Evolutionary conservation across 37 sponge, comb jelly and placozoan species (phyloP), one percentile per base, ranked within the genome.

Genomic region (Diacarnus erythraeanus): DNA sequence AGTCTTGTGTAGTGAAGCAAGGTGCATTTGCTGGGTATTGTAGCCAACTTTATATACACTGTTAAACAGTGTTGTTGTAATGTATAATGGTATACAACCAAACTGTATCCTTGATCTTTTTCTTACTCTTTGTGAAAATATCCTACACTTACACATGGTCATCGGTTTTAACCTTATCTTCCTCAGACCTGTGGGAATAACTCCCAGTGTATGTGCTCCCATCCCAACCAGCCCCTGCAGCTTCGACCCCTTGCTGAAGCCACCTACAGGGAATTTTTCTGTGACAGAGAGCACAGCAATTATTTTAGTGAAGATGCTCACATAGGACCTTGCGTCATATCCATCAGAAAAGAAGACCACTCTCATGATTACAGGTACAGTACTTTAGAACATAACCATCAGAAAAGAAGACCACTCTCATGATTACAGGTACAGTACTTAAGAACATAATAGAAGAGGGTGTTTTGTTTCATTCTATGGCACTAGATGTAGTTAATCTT

Each of bases 301-400:
- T 97, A 80, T 38, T 93, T 86, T 59, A 82, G 84, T 2, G 94
- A 94, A 34, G 97, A 93, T 33, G 80, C 97, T 2, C 91, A 94
- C 57, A 77, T 90, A 41, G 97, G 97, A 6, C 92, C 97, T 0
- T 82, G 84, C 54, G 42, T 97, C 36, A 84, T 97, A 5, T 89
- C 90, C 39, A 69, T 97, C 44, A 97, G 91, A 69, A 85, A 87
- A 64, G 92, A 97, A 66, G 86, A 71, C 40, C 57, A 84, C 25
- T 71, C 66, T 33, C 87, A 86, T 59, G 78, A 81, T 29, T 91
- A 85, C 82, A 77, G 89, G 83, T 88, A 59, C 47, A 41, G 97
- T 94, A 6, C 92, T 94, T 0, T 82, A 81, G 40, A 54, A 93
- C 36, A 84, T 97, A 5, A 86, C 90, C 39, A 69, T 97, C 44